Evolutionary conservation across 2,113 vertebrate genomes (phyloP).

Genomic region (Microcebus lehilahytsara): DNA sequence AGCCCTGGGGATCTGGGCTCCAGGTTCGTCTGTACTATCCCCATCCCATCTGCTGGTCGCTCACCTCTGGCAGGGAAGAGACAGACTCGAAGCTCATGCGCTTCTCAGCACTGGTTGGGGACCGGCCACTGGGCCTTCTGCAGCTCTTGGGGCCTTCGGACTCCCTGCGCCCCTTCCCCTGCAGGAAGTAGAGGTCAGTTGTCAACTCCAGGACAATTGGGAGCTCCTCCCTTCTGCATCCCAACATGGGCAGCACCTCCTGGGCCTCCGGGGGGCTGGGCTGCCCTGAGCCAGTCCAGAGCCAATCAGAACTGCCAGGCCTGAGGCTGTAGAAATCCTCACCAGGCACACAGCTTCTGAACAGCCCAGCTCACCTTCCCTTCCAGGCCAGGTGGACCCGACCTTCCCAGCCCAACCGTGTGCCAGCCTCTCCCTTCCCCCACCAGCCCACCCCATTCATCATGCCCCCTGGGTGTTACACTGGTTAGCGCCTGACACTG

Average conservation of each 20-base stretch:
- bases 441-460: neutral
- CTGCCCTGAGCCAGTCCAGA: neutral
- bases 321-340: neutral
- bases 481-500: neutral
- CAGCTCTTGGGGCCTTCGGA: constrained; percentile 68
- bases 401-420: neutral
- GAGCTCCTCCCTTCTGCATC: neutral
- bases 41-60: neutral
- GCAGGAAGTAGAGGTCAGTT: neutral
- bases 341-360: neutral
- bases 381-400: neutral
- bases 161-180: constrained; percentile 66
- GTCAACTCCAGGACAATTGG: neutral
- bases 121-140: constrained; percentile 68
- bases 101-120: constrained; percentile 76
- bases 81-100: constrained; percentile 59
- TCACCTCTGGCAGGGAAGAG: constrained; percentile 82
- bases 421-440: neutral
- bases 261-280: neutral
- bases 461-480: neutral
- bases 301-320: neutral
- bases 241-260: neutral
- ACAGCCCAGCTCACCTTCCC: neutral
- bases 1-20: neutral
- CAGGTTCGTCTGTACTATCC: neutral